Evolutionary conservation across 2,113 vertebrate genomes (phyloP).

Genomic region (Mohoua ochrocephala): DNA sequence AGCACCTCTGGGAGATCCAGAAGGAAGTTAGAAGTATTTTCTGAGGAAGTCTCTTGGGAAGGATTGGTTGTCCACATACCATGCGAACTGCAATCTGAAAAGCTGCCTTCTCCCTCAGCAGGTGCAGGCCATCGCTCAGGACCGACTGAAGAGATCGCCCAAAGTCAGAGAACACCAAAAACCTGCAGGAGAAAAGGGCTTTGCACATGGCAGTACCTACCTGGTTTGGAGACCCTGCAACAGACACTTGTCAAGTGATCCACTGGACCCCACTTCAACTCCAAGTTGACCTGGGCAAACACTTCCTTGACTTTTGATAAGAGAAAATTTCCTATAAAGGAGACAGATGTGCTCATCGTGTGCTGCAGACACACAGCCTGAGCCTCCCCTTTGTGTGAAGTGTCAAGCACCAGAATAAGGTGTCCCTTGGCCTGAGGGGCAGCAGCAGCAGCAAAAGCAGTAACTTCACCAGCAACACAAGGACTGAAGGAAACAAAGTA

Average conservation of each 20-base stretch:
- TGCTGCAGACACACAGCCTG: not conserved
- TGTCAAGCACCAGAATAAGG: not conserved
- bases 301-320: not conserved
- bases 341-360: not conserved
- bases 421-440: not conserved
- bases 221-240: not conserved
- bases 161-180: slow-evolving; percentile 85
- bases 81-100: slow-evolving; percentile 82
- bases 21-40: not conserved
- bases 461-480: not conserved
- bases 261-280: not conserved
- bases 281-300: not conserved
- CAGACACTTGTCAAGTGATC: not conserved
- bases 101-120: slow-evolving; percentile 72
- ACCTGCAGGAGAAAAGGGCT: slow-evolving; percentile 70
- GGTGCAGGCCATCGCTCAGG: slow-evolving; percentile 61
- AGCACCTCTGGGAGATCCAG: not conserved
- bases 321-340: not conserved
- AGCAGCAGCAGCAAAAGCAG: not conserved
- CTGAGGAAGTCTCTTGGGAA: not conserved
- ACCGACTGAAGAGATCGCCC: slow-evolving; percentile 80
- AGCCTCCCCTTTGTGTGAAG: not conserved
- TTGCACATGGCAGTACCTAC: not conserved
- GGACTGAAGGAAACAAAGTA: not conserved
- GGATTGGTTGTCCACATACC: slow-evolving; percentile 65